A percentile compares a stretch with the other conserved stretches of the same genome.
Evolutionary conservation across 2,888 invertebrate genomes (phyloP).

Genomic region (Galerucella pusilla): DNA sequence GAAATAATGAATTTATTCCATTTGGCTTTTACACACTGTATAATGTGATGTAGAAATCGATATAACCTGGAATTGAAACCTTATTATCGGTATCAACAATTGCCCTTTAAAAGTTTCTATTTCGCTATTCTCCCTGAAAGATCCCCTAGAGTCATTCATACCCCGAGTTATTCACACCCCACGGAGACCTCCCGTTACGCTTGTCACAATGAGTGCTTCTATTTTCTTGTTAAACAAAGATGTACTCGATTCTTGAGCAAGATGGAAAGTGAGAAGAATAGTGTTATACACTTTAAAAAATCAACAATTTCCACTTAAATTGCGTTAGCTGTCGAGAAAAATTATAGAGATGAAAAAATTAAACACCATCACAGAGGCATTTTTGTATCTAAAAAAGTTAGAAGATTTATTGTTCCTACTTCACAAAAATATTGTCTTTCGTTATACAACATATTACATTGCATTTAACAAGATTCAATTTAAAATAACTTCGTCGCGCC

Average conservation of each 20-base stretch:
- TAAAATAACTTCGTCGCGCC: no score
- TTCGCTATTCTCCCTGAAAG: constrained; percentile 42
- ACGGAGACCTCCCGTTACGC: constrained; percentile 40
- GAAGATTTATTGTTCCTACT: no score
- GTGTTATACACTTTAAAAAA: neutral
- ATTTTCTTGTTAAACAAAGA: constrained; percentile 35
- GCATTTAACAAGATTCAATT: no score
- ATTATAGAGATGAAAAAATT: no score
- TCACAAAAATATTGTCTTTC: no score
- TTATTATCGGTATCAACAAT: constrained; percentile 8
- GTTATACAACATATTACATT: no score
- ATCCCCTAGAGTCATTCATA: constrained; percentile 44
- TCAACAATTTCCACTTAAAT: no score
- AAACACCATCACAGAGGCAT: no score
- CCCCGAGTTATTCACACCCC: constrained; percentile 45
- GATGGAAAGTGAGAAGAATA: constrained; percentile 17
- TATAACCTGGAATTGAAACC: constrained; percentile 3
- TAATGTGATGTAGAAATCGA: neutral
- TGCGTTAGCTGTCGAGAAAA: no score
- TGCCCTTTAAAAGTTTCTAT: constrained; percentile 17
- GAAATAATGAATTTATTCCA: no score
- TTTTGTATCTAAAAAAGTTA: no score
- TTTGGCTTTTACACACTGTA: no score
- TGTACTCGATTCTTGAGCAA: constrained; percentile 23
- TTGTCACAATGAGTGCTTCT: constrained; percentile 42